Conservation (phyloP, 2,113 vertebrate genomes). For the Gallinago jamesoni region DNA sequence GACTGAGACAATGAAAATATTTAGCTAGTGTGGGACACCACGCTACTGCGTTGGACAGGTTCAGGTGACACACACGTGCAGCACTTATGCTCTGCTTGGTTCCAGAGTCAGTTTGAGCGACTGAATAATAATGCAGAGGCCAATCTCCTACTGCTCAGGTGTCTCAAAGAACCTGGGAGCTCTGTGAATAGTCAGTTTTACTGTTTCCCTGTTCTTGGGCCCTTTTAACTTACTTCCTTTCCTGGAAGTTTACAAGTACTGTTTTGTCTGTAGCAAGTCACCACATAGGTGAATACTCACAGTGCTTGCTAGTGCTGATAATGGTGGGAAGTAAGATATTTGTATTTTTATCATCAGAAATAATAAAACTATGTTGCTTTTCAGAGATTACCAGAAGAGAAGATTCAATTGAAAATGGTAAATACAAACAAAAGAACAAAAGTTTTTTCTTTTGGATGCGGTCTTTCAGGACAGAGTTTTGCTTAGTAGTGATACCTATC, state of each 20-base stretch:
- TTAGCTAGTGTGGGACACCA: not conserved
- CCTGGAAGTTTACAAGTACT: not conserved
- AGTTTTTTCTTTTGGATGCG: not conserved
- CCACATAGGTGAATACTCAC: not conserved
- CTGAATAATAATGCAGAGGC: not conserved
- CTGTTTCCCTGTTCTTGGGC: not conserved
- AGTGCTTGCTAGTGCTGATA: not conserved
- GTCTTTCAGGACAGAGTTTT: not conserved
- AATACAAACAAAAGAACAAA: not conserved
- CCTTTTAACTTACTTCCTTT: not conserved
- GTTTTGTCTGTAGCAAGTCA: not conserved
- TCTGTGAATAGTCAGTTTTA: not conserved
- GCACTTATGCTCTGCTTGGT: not conserved
- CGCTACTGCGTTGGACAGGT: not conserved
- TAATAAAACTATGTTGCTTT: slow-evolving; percentile 6
- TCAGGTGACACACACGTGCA: not conserved
- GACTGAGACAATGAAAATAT: not conserved
- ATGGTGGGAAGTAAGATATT: not conserved
- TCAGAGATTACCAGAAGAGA: slow-evolving; percentile 28
- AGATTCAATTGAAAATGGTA: slow-evolving; percentile 19
- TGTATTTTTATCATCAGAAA: not conserved
- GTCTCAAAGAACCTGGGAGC: not conserved
- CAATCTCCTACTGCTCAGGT: not conserved
- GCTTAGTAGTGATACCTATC: not conserved
- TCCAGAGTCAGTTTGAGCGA: not conserved